Base-by-base conservation (phyloP, 23 tunicate genomes). In the Trididemnum miniatum region DNA sequence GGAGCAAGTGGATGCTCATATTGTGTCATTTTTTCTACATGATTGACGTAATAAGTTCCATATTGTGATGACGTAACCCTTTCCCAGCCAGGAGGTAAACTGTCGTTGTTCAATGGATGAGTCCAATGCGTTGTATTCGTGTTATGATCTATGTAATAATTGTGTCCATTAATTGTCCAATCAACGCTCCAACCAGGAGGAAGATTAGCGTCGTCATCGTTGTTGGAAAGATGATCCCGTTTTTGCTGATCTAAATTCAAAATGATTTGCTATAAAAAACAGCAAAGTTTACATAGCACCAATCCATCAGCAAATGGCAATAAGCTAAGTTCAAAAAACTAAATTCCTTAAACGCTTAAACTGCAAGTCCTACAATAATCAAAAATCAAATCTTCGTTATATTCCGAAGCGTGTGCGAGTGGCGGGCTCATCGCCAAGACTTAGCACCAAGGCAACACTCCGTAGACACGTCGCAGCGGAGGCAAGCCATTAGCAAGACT, bases 1-100 rank as follows among this genome's bases (percentile, higher is more conserved):
- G 91, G 86, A 18, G 88, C 85, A 15, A 93, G 77, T 0, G 98
- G 98, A 80, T 93, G 93, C 28, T 88, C 89, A 76, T 80, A 88
- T 78, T 93, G 98, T 4, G 98, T 84, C 64, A 75, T 84, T 62
- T 88, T 88, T 35, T 64, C 79, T 25, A 88, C 89, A 73, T 95
- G 96, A 63, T 95, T 87, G 0, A 90, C 96, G 60, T 89, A 95
- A 63, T 86, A 90, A n/a, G 92, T 89, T 51, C 96, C 96, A 76
- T 65, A 85, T 33, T 89, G 81, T 0, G 89, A 81, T 29, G 92
- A 90, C 22, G 89, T 95, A 22, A 86, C 96, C 54, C 82, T 82
- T 79, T 95, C 99, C 99, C 99, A 95, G 18, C 99, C 96, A 0
- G 99, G 96, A 7, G 99, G 99, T 59, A 95, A 81, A 50, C 89